phyloP scores from a whole-genome alignment of 1,140 invertebrate species.

The Trichonephila inaurata region DNA sequence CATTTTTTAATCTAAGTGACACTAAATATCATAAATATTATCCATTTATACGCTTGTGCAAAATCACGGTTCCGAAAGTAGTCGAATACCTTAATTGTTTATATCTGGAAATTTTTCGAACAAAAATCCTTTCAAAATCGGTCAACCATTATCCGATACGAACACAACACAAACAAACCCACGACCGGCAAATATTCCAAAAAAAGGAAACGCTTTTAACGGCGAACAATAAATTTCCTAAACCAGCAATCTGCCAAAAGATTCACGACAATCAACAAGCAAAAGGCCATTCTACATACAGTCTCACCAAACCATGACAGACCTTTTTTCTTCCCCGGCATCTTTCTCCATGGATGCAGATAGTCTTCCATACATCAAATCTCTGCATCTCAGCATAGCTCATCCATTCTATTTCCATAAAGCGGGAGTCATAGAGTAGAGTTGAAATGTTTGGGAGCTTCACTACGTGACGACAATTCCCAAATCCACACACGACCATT shows the following conservation, averaged over 20 bases:
- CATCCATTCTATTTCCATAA: slow-evolving; percentile 16
- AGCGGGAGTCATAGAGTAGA: slow-evolving; percentile 2
- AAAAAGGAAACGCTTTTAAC: too few relatives aligned
- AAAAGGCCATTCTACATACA: background rate
- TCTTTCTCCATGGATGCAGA: background rate
- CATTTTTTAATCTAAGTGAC: too few relatives aligned
- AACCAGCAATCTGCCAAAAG: background rate
- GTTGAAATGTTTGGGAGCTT: background rate
- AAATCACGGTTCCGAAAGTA: too few relatives aligned
- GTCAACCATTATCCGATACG: too few relatives aligned
- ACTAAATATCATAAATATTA: too few relatives aligned
- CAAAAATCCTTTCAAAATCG: too few relatives aligned
- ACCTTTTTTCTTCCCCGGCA: background rate
- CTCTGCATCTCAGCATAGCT: background rate
- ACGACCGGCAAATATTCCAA: too few relatives aligned
- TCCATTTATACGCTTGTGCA: too few relatives aligned
- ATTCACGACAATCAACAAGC: background rate
- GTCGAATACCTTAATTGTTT: too few relatives aligned
- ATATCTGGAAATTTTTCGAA: too few relatives aligned
- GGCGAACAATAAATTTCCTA: background rate
- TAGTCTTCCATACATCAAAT: background rate
- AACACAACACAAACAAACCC: too few relatives aligned
- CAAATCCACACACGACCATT: background rate
- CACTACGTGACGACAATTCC: slow-evolving; percentile 30
- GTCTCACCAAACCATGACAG: background rate